phyloP scores from a whole-genome alignment of 1,140 invertebrate genomes.

The Asobara japonica region DNA sequence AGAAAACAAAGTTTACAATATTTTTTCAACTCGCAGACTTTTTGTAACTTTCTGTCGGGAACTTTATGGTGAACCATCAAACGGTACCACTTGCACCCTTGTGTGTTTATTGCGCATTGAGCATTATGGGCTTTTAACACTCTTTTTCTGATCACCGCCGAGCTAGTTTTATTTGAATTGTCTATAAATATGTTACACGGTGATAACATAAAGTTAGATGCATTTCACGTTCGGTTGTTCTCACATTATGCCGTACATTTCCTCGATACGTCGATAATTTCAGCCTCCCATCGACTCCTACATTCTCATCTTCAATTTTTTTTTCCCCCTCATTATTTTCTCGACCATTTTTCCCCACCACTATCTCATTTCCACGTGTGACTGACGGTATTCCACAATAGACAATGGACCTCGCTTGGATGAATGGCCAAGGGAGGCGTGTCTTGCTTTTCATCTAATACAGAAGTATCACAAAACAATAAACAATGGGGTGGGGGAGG shows the following conservation, averaged over 20 bases:
- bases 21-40: no score
- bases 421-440: conserved; percentile 13
- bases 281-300: background rate
- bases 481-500: background rate
- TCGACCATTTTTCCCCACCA: background rate
- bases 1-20: no score
- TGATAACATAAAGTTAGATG: background rate
- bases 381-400: conserved; percentile 13
- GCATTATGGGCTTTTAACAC: no score
- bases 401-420: background rate
- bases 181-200: background rate
- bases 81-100: no score
- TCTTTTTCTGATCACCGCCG: no score
- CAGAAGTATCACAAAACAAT: conserved; percentile 2
- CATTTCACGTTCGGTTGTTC: background rate
- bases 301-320: conserved; percentile 4
- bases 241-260: conserved; percentile 11
- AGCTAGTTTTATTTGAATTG: no score
- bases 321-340: background rate
- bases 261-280: conserved; percentile 29
- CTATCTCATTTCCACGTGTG: conserved; percentile 10
- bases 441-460: background rate
- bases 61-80: no score
- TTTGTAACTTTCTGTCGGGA: no score
- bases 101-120: no score